Evolutionary conservation across 1,140 invertebrate species (phyloP).

Genomic region (Matsumurasca onukii): DNA sequence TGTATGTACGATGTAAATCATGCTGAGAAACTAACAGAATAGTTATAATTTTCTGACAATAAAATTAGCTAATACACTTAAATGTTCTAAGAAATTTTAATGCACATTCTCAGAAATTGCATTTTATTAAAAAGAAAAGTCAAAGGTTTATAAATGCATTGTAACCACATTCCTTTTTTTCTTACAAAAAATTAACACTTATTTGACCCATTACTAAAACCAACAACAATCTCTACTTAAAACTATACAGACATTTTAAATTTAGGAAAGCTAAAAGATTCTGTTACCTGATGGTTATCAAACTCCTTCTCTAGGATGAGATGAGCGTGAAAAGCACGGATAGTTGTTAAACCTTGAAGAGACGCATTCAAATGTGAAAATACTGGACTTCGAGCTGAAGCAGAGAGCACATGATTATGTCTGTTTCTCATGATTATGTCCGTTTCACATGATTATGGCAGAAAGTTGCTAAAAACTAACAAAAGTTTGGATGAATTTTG

Average conservation of each 20-base stretch:
- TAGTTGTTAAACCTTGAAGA: constrained; percentile 85
- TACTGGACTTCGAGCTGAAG: constrained; percentile 73
- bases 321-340: constrained; percentile 81
- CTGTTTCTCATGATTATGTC: too few species aligned
- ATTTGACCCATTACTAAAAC: background rate
- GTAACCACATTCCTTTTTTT: background rate
- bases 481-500: too few species aligned
- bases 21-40: too few species aligned
- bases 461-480: too few species aligned
- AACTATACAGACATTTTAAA: background rate
- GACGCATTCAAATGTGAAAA: constrained; percentile 87
- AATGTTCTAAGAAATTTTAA: too few species aligned
- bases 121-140: too few species aligned
- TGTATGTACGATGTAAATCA: too few species aligned
- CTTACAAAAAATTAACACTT: background rate
- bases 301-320: constrained; percentile 78
- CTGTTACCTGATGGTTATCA: constrained; percentile 67
- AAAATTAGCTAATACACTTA: too few species aligned
- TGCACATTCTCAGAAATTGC: too few species aligned
- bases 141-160: background rate
- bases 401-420: too few species aligned
- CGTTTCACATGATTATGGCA: too few species aligned
- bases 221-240: background rate
- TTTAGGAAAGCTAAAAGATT: background rate
- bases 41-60: too few species aligned